Conservation (phyloP, 1,140 invertebrate species). For the Himalopsyche phryganea region DNA sequence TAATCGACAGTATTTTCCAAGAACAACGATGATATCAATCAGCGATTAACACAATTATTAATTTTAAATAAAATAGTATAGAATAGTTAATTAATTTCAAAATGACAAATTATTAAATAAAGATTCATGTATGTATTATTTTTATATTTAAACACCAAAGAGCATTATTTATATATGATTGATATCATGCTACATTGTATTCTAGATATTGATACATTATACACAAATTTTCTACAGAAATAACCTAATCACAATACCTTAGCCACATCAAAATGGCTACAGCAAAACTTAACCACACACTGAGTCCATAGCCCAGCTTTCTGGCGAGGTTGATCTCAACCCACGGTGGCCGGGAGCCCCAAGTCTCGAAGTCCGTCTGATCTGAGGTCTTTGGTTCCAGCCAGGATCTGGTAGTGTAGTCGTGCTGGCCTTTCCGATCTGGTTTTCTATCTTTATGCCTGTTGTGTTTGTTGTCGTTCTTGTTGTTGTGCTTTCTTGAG, state of each 20-base stretch:
- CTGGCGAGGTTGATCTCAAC: slow-evolving; percentile 1
- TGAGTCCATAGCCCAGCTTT: background rate
- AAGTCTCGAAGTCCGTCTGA: slow-evolving; percentile 16
- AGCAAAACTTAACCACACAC: background rate
- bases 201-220: background rate
- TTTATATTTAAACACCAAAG: background rate
- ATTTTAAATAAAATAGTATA: too few relatives aligned
- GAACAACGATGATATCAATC: too few relatives aligned
- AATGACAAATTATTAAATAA: too few relatives aligned
- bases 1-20: too few relatives aligned
- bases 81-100: too few relatives aligned
- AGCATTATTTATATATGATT: background rate
- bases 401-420: slow-evolving; percentile 28
- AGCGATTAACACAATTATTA: too few relatives aligned
- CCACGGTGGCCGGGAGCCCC: slow-evolving; percentile 23
- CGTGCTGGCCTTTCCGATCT: slow-evolving; percentile 23
- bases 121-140: too few relatives aligned
- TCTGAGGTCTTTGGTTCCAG: slow-evolving; percentile 24
- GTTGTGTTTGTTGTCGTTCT: slow-evolving; percentile 26
- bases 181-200: background rate
- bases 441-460: slow-evolving; percentile 24
- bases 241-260: background rate
- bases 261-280: background rate
- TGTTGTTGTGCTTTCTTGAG: slow-evolving; percentile 8
- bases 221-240: background rate